Conservation (phyloP, 92 coral and sea anemone genomes). For the Palythoa grandiflora region DNA sequence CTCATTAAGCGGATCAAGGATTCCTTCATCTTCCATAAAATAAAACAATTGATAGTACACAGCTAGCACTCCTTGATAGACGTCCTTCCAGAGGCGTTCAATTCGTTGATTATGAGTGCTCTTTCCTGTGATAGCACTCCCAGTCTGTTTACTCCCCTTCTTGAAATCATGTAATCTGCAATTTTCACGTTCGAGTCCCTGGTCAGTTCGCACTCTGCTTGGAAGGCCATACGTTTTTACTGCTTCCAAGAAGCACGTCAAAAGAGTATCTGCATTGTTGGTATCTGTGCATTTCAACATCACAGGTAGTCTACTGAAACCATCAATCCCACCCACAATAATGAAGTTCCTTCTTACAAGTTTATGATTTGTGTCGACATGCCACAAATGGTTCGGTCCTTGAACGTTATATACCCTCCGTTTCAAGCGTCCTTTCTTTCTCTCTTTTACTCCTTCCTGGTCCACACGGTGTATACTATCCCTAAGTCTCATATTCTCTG, state of each 20-base stretch:
- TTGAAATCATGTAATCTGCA: constrained; percentile 64
- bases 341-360: constrained; percentile 39
- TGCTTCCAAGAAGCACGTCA: constrained; percentile 55
- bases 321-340: constrained; percentile 50
- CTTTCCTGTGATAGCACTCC: constrained; percentile 66
- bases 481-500: constrained; percentile 71
- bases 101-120: constrained; percentile 23
- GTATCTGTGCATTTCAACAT: constrained; percentile 44
- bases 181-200: constrained; percentile 64
- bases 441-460: constrained; percentile 52
- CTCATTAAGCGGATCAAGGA: neutral
- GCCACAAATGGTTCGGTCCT: constrained; percentile 55
- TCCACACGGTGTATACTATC: constrained; percentile 78
- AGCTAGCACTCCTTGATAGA: constrained; percentile 65
- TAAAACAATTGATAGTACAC: constrained; percentile 60
- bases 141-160: constrained; percentile 64
- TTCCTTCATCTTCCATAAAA: constrained; percentile 43
- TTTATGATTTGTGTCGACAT: neutral
- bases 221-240: constrained; percentile 52
- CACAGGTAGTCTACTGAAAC: constrained; percentile 36
- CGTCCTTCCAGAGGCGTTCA: constrained; percentile 67
- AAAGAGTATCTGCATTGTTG: constrained; percentile 66
- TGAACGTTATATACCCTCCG: constrained; percentile 56
- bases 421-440: constrained; percentile 61
- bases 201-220: constrained; percentile 66